Evolutionary conservation across 2,113 vertebrate species (phyloP), one percentile per base, ranked within the genome.

Genomic region (Anguilla japonica): DNA sequence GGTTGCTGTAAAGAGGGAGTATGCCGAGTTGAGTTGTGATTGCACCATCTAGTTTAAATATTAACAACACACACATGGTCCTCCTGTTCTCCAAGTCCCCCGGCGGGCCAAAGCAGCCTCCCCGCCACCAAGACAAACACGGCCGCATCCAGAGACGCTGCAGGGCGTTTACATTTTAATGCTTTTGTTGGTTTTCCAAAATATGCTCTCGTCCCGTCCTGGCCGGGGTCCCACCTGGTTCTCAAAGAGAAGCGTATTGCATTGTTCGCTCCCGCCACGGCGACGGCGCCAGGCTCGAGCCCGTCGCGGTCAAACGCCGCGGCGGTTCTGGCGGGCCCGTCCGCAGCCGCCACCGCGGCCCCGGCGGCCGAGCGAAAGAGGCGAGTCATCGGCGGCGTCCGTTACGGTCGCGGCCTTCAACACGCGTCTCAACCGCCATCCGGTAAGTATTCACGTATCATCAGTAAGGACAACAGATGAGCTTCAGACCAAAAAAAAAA

Each of bases 181-280:
- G 94, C 94, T 92, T 95, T 94, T 96, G 95, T 96, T 96, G 94
- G 94, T 95, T 95, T 95, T 96, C 95, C 94, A 96, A 94, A 96
- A 96, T 96, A 95, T 96, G 95, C 95, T 96, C 93, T 93, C 93
- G 93, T 95, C 94, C 93, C 93, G 91, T 94, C 89, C 93, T 94
- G 94, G 92, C 94, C 29, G 89, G 89, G 91, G 89, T 93, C 94
- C 91, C 94, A 81, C 94, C 91, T 91, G 93, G 94, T 94, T 94
- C 93, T 93, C 92, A 92, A 92, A 92, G 94, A 93, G 94, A 94
- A 93, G 93, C 94, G 93, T 93, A 85, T 91, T 91, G 91, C 89
- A 91, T 92, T 91, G 89, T 91, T 93, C 88, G 81, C 75, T 34
- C 6, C 20, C 40, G 50, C 53, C 40, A 34, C 57, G 50, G 20